Evolutionary conservation across 2,113 vertebrate genomes (phyloP), one percentile per base, ranked within the genome.

Genomic region (Elgaria multicarinata): DNA sequence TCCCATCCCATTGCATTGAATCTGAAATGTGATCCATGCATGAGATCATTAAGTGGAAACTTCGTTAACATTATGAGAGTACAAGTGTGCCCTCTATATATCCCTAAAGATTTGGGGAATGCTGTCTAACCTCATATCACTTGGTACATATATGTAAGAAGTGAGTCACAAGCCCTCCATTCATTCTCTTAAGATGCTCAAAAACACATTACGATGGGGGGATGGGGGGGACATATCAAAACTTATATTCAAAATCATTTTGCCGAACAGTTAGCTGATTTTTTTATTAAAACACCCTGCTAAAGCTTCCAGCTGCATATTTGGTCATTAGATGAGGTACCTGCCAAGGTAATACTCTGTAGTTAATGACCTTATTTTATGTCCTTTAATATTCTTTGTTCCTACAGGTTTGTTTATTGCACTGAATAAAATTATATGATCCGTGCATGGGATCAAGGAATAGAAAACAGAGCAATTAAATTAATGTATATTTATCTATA

Each of bases 341-440:
- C 84, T 95, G 91, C 31, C 84, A 86, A 81, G 83, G 26, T 87
- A 67, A 83, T 92, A 42, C 42, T 92, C n/a, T 53, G 77, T 91
- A 91, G 91, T 97, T 96, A 97, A 96, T 96, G 91, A 83, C 42
- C 91, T 95, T 90, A 94, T 96, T 97, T 97, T 95, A 96, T 92
- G 67, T 79, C 71, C 81, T 96, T 94, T 93, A 96, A 95, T 94
- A 89, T 93, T 92, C 89, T 95, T 94, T 90, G 86, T 87, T 95
- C 81, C n/a, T 84, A 85, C 90, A 67, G 93, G 83, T 95, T 96
- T 96, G 93, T 96, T 97, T 96, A 96, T 92, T 95, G 36, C 67
- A 44, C 91, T 88, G 89, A 93, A 88, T 96, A 95, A 96, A 96
- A 96, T 94, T 96, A 96, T 96, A 96, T 93, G 94, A 94, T 64